Evolutionary conservation across 2,888 invertebrate genomes (phyloP).

Genomic region (Yponomeuta evonymella): DNA sequence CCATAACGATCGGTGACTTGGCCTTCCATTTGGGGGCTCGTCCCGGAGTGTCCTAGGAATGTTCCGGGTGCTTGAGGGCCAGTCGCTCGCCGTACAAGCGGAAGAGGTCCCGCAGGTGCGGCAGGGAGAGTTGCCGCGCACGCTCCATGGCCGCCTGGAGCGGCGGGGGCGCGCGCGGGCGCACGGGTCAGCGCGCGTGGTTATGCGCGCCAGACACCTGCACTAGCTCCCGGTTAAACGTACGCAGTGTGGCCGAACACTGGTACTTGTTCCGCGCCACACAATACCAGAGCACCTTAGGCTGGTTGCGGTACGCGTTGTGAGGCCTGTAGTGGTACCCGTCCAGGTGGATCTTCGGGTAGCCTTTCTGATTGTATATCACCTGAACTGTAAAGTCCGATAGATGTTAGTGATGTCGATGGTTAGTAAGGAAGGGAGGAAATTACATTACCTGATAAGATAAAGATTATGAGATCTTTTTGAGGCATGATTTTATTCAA

Average conservation of each 20-base stretch:
- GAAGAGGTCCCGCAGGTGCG: constrained; percentile 38
- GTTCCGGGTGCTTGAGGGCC: constrained; percentile 21
- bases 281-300: constrained; percentile 64
- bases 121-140: constrained; percentile 25
- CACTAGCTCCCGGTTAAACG: constrained; percentile 50
- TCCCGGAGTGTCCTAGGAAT: not conserved
- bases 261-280: constrained; percentile 50
- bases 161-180: constrained; percentile 28
- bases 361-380: constrained; percentile 53
- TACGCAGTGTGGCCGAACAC: constrained; percentile 54
- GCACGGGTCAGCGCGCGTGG: constrained; percentile 45
- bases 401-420: not conserved
- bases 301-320: constrained; percentile 63
- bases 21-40: not conserved
- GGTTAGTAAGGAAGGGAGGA: not conserved
- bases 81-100: constrained; percentile 42
- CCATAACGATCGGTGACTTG: not conserved
- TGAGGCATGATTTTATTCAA: not conserved
- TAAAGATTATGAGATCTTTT: not conserved
- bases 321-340: constrained; percentile 63
- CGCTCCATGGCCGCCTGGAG: constrained; percentile 23
- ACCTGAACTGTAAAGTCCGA: constrained; percentile 48
- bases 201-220: constrained; percentile 50
- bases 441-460: not conserved
- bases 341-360: constrained; percentile 54